Evolutionary conservation across 2,113 vertebrate species (phyloP).

Genomic region (Corapipo altera): DNA sequence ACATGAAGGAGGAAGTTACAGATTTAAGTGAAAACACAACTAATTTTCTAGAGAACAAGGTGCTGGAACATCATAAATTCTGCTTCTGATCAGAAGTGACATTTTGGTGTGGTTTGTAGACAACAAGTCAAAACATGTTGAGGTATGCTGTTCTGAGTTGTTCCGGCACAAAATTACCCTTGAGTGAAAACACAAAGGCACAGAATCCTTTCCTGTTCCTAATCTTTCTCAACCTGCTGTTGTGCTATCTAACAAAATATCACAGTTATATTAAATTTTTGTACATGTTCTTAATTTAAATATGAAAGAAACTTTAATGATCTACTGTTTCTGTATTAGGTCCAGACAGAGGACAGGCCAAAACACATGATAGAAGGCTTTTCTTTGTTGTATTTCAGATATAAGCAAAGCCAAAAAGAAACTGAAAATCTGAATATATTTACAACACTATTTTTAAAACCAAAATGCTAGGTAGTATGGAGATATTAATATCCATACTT

Average conservation of each 20-base stretch:
- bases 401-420: not conserved
- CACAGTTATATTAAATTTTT: not conserved
- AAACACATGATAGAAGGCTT: not conserved
- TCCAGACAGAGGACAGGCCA: not conserved
- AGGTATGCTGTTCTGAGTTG: not conserved
- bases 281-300: not conserved
- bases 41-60: not conserved
- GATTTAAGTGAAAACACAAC: not conserved
- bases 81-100: not conserved
- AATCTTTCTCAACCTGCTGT: not conserved
- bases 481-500: not conserved
- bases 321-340: not conserved
- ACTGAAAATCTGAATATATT: not conserved
- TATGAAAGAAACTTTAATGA: not conserved
- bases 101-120: not conserved
- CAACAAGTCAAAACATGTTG: not conserved
- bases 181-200: not conserved
- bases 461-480: not conserved
- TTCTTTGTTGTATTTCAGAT: not conserved
- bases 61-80: not conserved
- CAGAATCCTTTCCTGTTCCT: slow-evolving; percentile 5
- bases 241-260: not conserved
- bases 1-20: not conserved
- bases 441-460: not conserved
- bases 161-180: not conserved